Evolutionary conservation across 2,113 vertebrate species (phyloP).

Genomic region (Brachypodius melanocephalos): DNA sequence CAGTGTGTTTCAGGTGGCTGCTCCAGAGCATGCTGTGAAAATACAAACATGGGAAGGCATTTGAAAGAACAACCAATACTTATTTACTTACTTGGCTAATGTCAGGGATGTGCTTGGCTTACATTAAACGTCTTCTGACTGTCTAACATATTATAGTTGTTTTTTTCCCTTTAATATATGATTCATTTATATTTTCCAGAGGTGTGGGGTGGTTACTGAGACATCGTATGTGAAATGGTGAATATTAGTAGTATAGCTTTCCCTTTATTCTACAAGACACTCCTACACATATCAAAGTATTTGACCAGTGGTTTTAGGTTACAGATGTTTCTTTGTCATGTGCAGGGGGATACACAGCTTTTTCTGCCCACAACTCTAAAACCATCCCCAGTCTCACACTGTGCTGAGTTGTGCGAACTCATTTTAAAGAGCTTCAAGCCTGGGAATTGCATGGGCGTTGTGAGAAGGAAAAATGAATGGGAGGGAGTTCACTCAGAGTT

Average conservation of each 20-base stretch:
- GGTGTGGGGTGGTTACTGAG: neutral
- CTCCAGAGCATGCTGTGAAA: neutral
- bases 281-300: constrained; percentile 34
- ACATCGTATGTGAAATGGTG: neutral
- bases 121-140: neutral
- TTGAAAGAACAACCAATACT: constrained; percentile 3
- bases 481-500: constrained; percentile 31
- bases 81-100: constrained; percentile 11
- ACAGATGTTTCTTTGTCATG: constrained; percentile 55
- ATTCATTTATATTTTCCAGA: constrained; percentile 16
- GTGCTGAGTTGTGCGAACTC: neutral
- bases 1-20: neutral
- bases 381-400: constrained; percentile 16
- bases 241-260: neutral
- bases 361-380: constrained; percentile 41
- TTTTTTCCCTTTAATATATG: neutral
- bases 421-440: neutral
- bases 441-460: constrained; percentile 60
- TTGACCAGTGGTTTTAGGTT: constrained; percentile 42
- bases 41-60: neutral
- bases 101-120: neutral
- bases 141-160: neutral
- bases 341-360: neutral
- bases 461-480: neutral
- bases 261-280: neutral